Conservation (phyloP, 2,797 vertebrate genomes). For the Syngnathus rostellatus region DNA sequence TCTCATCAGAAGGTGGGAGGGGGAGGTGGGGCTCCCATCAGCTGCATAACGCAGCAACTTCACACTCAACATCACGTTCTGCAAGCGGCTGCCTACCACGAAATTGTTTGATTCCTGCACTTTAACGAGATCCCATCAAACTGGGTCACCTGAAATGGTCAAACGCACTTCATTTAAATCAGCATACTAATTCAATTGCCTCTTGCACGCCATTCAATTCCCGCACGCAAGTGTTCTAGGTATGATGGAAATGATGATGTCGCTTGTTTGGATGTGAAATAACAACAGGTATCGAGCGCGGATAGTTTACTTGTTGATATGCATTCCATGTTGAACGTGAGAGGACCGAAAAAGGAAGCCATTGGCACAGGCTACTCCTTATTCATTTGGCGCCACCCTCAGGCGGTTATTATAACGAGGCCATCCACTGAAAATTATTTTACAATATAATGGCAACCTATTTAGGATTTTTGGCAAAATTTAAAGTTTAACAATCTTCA, state of each 20-base stretch:
- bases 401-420: conserved; percentile 50
- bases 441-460: background rate
- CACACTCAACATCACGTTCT: conserved; percentile 60
- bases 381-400: conserved; percentile 76
- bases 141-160: conserved; percentile 44
- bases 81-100: conserved; percentile 39
- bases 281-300: conserved; percentile 54
- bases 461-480: conserved; percentile 20
- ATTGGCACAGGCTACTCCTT: conserved; percentile 45
- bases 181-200: background rate
- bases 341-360: conserved; percentile 42
- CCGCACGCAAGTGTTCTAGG: background rate
- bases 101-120: conserved; percentile 46
- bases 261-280: conserved; percentile 22
- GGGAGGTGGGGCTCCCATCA: conserved; percentile 62
- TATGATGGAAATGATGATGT: background rate
- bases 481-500: background rate
- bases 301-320: conserved; percentile 64
- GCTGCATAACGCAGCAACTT: conserved; percentile 63
- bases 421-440: background rate
- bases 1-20: conserved; percentile 64
- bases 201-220: background rate
- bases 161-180: conserved; percentile 19
- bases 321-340: conserved; percentile 50
- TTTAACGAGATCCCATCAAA: conserved; percentile 54